Conservation (phyloP, 2,113 vertebrate genomes). For the Cephalopholis sonnerati region DNA sequence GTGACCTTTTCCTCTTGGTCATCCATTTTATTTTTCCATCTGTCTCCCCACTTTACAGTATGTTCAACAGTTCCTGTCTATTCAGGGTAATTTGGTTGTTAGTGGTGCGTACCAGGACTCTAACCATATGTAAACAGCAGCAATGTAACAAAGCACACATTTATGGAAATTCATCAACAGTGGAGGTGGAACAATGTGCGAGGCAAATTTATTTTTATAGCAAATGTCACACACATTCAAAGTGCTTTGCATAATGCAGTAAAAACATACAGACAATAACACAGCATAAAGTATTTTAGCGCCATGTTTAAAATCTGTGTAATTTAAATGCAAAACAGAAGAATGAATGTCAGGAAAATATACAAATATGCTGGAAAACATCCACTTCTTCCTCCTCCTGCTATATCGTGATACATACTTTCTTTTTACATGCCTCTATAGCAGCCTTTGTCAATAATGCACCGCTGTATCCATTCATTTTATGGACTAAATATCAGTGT, state of each 20-base stretch:
- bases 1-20: background rate
- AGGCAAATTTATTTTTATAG: background rate
- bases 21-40: background rate
- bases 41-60: background rate
- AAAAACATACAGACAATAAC: background rate
- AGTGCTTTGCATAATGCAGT: background rate
- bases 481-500: background rate
- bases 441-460: background rate
- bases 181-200: conserved; percentile 1
- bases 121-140: background rate
- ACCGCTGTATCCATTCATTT: background rate
- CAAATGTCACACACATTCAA: background rate
- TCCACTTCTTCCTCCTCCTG: background rate
- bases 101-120: background rate
- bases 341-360: background rate
- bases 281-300: background rate
- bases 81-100: background rate
- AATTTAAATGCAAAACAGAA: background rate
- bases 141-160: background rate
- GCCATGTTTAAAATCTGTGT: background rate
- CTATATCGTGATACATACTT: background rate
- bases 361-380: background rate
- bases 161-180: conserved; percentile 7
- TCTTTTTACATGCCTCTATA: background rate
- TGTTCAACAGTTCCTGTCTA: background rate